Evolutionary conservation across 92 coral and sea anemone species (phyloP), one percentile per base, ranked within the genome.

Genomic region (Diadumene lineata): DNA sequence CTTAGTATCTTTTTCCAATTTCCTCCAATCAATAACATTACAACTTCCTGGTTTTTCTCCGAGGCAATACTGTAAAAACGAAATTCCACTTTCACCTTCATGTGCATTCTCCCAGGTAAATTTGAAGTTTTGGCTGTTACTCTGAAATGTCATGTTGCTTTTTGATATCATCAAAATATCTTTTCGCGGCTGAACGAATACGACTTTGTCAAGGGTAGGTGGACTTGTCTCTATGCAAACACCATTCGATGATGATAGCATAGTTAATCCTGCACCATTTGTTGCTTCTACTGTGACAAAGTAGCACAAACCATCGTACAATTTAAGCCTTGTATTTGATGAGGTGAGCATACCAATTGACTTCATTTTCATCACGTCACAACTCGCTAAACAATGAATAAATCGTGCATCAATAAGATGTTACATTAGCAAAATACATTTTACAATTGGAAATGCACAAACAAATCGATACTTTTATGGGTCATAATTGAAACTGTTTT

Each of bases 181-280:
- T 53, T 61, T 50, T 19, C 76, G 34, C 25, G 81, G 76, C 32
- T 72, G 32, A 29, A 62, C 64, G 24, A 33, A 70, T 30, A 32
- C 58, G 32, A 90, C 72, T 1, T 83, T 71, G 1, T 85, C 87
- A 25, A 80, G 43, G 32, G 30, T 30, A 43, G 98, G 92, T 21
- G 97, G 91, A 60, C 87, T 92, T 38, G 72, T 64, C 62, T 94
- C 98, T 0, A 94, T 53, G 33, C 85, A 75, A 22, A 94, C 81
- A 1, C 98, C 97, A 78, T 88, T 89, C 4, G 98, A 94, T 23
- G 77, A 92, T 34, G 89, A 75, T 11, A 77, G 60, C 56, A 78
- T 70, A n/a, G 86, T 85, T 48, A 86, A 79, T 26, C 98, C 96
- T 58, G 96, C 98, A 38, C 86, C 94, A 76, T 94, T 94, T 26